Evolutionary conservation across 1,140 invertebrate species (phyloP), one percentile per base, ranked within the genome.

Genomic region (Hydropsyche tenuis): DNA sequence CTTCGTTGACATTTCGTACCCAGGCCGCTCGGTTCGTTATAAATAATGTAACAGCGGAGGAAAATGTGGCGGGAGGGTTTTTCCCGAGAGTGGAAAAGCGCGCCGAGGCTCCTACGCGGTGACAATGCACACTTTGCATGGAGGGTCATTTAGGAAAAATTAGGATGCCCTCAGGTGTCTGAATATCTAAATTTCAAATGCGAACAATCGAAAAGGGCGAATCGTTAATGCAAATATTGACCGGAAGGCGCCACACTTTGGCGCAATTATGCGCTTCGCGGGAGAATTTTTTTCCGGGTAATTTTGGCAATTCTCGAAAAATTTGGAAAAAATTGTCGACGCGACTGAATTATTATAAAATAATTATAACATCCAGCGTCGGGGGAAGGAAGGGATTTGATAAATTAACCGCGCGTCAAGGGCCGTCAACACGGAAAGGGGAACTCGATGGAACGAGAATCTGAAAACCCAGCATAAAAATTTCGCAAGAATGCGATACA

Each of bases 141-240:
- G 20, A 6, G 51, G 51, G 20, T 20, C 22, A 53, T 53, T 53
- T 53, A 53, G 16, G 51, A 20, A 53, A 53, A 53, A 20, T 53
- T 18, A 53, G 11, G 30, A 53, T 27, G 46, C 14, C 11, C 30
- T 18, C 20, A 14, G 14, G 2, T 16, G 12, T 4, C 64, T 7
- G 71, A 76, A 73, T 68, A 77, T 77, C 65, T 74, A 74, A 69
- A 77, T 74, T 77, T 77, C 72, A 77, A 77, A 77, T 74, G 64
- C 45, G 4, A 64, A 23, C 60, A 18, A 63, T 12, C n/a, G 12
- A 22, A 22, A 25, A 71, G 37, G 22, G 18, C 51, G 51, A 53
- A 53, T 30, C 63, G 37, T 37, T 46, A 46, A 23, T 66, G 68
- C 45, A 70, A 23, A 73, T 66, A 46, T 74, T 69, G 75, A 62